These are phyloP conservation scores for Macaria liturata DNA, from an alignment of 2,888 invertebrate genomes.

Conservation along the genomic window DNA sequence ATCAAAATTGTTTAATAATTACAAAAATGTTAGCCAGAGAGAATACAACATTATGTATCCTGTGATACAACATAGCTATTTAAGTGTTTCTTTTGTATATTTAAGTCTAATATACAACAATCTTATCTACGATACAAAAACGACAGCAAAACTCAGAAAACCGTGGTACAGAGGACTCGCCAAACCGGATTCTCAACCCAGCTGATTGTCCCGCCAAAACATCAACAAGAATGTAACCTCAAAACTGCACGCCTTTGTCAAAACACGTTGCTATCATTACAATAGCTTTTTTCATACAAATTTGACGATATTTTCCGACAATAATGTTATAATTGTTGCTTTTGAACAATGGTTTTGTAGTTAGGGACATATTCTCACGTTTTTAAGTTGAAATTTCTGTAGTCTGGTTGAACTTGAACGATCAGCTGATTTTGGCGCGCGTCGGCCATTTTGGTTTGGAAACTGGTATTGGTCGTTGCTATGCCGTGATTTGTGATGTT, in stretches of 20 bases:
- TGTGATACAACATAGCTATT: too few species aligned
- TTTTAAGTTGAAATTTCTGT: not conserved
- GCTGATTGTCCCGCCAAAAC: conserved; percentile 38
- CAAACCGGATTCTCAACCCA: conserved; percentile 30
- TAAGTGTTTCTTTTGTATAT: too few species aligned
- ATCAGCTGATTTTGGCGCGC: conserved; percentile 50
- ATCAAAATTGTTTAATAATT: too few species aligned
- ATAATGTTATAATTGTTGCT: too few species aligned
- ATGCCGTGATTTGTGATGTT: conserved; percentile 7
- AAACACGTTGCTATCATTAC: conserved; percentile 3
- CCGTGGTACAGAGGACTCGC: conserved; percentile 22
- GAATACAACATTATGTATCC: too few species aligned
- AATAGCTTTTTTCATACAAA: not conserved
- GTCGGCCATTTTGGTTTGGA: conserved; percentile 34
- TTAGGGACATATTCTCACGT: conserved; percentile 24
- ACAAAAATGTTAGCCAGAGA: too few species aligned
- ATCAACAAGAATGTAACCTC: conserved; percentile 13
- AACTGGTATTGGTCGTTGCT: conserved; percentile 15
- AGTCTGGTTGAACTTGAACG: not conserved
- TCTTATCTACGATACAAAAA: not conserved
- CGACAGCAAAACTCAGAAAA: conserved; percentile 16
- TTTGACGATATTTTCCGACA: conserved; percentile 1
- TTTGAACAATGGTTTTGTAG: not conserved
- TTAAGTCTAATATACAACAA: too few species aligned
- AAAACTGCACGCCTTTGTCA: conserved; percentile 5